Evolutionary conservation across 2,797 vertebrate genomes (phyloP), one percentile per base, ranked within the genome.

Genomic region (Perdix hodgsoniae): DNA sequence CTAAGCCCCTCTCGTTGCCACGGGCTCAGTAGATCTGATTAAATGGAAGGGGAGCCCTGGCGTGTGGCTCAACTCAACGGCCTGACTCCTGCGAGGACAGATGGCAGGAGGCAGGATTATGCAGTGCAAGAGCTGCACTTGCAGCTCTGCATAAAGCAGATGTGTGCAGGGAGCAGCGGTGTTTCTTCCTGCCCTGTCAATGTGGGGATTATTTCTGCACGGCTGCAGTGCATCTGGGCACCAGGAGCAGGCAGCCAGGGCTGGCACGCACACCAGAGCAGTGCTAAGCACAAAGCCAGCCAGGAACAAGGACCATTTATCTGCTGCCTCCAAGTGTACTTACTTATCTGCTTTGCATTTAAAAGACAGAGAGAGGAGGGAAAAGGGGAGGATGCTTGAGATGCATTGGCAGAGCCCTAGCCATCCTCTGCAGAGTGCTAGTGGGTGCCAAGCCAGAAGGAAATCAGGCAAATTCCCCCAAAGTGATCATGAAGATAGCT

Each of bases 101-200:
- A 94, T 89, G 96, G 95, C 79, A 88, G 66, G 70, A 95, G 85
- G 87, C 88, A 91, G 95, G 83, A 90, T 92, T 86, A 86, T 1
- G 0, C 77, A 14, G 16, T 60, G 75, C 24, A 2, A 93, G 79
- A 79, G 90, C 86, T 44, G 87, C 26, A 29, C 74, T 70, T 35
- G 65, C 87, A 83, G 90, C 89, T 77, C 76, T 7, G 80, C 54
- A 37, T 42, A 56, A 80, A 82, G 75, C 94, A 94, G 94, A 95
- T 74, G 93, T 83, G 88, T 37, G 72, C 59, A 82, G 52, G 88
- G 61, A 85, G 92, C 75, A 37, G 81, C 50, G 75, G 80, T 5
- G n/a, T 61, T 90, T 90, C 90, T 78, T 73, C 56, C 88, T 69
- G 88, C 86, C 90, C 91, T 0, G 0, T 84, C 93, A 50, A 65